Evolutionary conservation across 2,888 invertebrate genomes (phyloP), one percentile per base, ranked within the genome.

Genomic region (Tetragnatha montana): DNA sequence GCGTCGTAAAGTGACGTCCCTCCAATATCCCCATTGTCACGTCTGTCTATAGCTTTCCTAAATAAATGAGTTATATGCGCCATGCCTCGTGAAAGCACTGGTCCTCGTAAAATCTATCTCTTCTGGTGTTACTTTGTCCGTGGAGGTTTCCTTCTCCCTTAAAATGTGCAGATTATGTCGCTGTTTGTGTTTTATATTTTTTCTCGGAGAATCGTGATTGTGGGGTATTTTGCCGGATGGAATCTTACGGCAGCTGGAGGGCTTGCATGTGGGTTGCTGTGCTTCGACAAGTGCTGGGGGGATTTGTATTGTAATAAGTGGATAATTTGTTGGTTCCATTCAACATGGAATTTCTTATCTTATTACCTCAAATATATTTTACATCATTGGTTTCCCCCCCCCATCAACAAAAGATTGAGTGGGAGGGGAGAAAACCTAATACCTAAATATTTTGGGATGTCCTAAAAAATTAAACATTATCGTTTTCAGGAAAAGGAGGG

Each of bases 41-140:
- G 83, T 75, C 74, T 74, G 80, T 80, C 80, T 69, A 49, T 80
- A 80, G n/a, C 17, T 19, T 70, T 60, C 83, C 60, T 83, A 83
- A 83, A 83, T 83, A 60, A 75, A 60, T 83, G 83, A 83, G 68
- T 83, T 83, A 35, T 35, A 83, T 83, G 74, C 47, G 68, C 60
- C 83, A 17, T 47, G 75, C 60, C 75, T 75, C 49, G 47, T 60
- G 81, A 70, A 70, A 49, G 70, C 49, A 19, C 70, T 14, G 19
- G 6, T 19, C 49, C 68, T 80, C 80, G 69, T 80, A 80, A 80
- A 80, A 69, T 35, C 17, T 35, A n/a, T 51, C 60, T 79, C 51
- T 49, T 49, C 78, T 78, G 50, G 21, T 78, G 78, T 60, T 78
- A 78, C 78, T 78, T 78, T 78, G 78, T 78, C 51, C 14, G 17